Base-by-base conservation (phyloP, 2,888 invertebrate species). In the Phengaris arion region DNA sequence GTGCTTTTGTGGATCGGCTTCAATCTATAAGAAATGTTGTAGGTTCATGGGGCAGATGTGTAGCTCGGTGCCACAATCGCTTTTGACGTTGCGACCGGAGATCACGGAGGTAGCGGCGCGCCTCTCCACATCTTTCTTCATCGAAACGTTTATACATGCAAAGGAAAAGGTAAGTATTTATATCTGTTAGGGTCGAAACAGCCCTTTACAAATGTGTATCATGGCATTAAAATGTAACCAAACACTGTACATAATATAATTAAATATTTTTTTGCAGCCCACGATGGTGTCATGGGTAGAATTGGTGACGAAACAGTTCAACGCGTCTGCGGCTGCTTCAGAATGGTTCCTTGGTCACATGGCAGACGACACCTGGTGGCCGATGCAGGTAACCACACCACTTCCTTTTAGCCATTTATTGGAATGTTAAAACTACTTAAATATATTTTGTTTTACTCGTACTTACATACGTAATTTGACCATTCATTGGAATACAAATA, bases 231-330 rank as follows among this genome's bases (percentile, higher is more conserved):
- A 52, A n/a, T 55, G 2, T 55, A 55, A n/a, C 15, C 0, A 6
- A 12, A 4, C 0, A 15, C 8, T 15, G 15, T 15, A 52, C 48
- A 52, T 68, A 68, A 68, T 68, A 9, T 48, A 22, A 55, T 69
- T 74, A 22, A 69, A 74, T 74, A 54, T 70, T 12, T 74, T 74
- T 48, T 84, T 85, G 74, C 82, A 97, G 96, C 98, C 98, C 6
- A 98, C 98, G 0, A 98, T 98, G 97, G 97, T 98, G 68, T 98
- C 98, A 80, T 99, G 98, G 98, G 98, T 98, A 77, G 98, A 99
- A 87, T 89, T 98, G 78, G 94, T 98, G 52, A 98, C 98, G 9
- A 99, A 99, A 85, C 98, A 98, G 89, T 98, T 98, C 87, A 98
- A 98, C 89, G 96, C 97, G 68, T 98, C 98, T 70, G 96, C 97